Base-by-base conservation (phyloP, 2,113 vertebrate genomes). In the Cisticola juncidis region DNA sequence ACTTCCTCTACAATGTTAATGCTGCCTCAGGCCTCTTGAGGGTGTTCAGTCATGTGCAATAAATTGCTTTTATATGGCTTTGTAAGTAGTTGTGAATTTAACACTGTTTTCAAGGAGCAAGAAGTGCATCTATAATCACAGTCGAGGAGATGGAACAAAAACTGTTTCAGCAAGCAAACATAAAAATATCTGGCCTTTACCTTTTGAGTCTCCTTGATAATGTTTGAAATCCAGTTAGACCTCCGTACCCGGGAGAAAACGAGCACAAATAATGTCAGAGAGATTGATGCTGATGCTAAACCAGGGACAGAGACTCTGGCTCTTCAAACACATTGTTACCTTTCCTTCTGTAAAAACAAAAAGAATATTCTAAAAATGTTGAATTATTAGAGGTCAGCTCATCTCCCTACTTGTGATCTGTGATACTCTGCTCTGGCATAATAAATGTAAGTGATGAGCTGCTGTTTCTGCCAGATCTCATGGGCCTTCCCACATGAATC, bases 181-280 rank as follows among this genome's bases (percentile, higher is more conserved):
- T 77, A 62, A 90, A 95, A 90, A 68, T 88, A 81, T 51, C 85
- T 86, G 74, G 62, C 76, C 92, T 96, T 96, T 96, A 86, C 68
- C 58, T 95, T 93, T 88, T 61, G 66, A 72, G 20, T 45, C 20
- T 45, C 65, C 54, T 56, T 83, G 35, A 61, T 73, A 86, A 86
- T 70, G 35, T 82, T 20, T 90, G 86, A 70, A 95, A 94, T 81
- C 54, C 78, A 79, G 81, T 74, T 89, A 89, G 95, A 89, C 14
- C 48, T 69, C 50, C 45, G 26, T 15, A 79, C 48, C 36, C 10
- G 5, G 61, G 82, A 88, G 94, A 81, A 94, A 94, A 74, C 29
- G 44, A 90, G 56, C 22, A 68, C 85, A 95, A 92, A 96, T 77
- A 90, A 64, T 48, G 85, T 81, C 92, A 88, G 68, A 66, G 60